Evolutionary conservation across 2,797 vertebrate species (phyloP).

Genomic region (Sandelia bainsii): DNA sequence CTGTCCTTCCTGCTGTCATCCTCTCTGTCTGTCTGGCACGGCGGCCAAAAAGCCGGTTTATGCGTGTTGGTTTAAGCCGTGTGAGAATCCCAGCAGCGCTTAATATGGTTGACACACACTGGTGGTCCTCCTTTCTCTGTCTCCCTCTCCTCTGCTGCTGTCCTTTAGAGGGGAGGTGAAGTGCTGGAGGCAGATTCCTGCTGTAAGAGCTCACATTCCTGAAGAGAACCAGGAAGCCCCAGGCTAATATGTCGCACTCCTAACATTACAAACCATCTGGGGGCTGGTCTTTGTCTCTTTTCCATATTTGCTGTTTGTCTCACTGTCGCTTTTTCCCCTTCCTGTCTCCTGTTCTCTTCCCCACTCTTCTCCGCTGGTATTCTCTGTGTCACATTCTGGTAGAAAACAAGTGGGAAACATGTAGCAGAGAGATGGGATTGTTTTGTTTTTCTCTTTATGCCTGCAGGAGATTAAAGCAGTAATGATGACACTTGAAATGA

Average conservation of each 20-base stretch:
- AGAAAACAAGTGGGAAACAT: constrained; percentile 21
- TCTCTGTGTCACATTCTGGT: constrained; percentile 27
- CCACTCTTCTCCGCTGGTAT: constrained; percentile 9
- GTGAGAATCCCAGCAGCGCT: constrained; percentile 38
- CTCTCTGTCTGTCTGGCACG: not conserved
- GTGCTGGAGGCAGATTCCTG: constrained; percentile 69
- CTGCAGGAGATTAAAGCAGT: constrained; percentile 45
- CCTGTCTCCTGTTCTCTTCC: constrained; percentile 9
- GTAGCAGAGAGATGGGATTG: constrained; percentile 16
- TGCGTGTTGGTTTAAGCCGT: constrained; percentile 38
- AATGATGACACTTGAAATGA: constrained; percentile 43
- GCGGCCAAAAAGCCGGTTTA: constrained; percentile 36
- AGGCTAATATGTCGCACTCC: constrained; percentile 70
- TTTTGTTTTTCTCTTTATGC: constrained; percentile 35
- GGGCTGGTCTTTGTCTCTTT: constrained; percentile 43
- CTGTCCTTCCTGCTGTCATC: constrained; percentile 13
- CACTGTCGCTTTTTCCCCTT: constrained; percentile 11
- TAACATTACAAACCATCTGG: constrained; percentile 72
- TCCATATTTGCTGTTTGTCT: constrained; percentile 36
- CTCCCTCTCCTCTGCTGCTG: constrained; percentile 24
- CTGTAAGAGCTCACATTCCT: constrained; percentile 70
- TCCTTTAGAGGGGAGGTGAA: constrained; percentile 57
- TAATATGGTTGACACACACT: constrained; percentile 40
- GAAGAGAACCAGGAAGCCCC: constrained; percentile 67
- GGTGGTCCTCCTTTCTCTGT: constrained; percentile 35